Evolutionary conservation across 2,797 vertebrate species (phyloP).

Genomic region (Mycteria americana): DNA sequence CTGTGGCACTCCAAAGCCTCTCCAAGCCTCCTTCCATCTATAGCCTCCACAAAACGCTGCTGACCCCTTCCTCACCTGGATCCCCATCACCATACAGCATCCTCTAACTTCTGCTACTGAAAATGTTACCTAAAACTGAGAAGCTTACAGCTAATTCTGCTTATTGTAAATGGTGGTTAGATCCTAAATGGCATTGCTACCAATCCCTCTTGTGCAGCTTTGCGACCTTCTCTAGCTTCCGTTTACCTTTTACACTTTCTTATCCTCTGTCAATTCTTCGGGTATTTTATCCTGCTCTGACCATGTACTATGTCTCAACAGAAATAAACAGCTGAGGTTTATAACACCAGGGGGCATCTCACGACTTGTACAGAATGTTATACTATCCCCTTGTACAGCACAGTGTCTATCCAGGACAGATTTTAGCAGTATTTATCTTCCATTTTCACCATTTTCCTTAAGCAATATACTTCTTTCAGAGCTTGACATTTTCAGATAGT

Average conservation of each 20-base stretch:
- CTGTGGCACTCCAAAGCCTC: background rate
- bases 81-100: background rate
- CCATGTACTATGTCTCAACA: background rate
- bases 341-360: slow-evolving; percentile 41
- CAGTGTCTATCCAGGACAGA: background rate
- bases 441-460: background rate
- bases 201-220: background rate
- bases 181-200: background rate
- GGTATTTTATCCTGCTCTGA: background rate
- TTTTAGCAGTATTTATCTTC: background rate
- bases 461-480: background rate
- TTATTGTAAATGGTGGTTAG: background rate
- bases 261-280: background rate
- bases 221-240: background rate
- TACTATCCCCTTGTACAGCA: background rate
- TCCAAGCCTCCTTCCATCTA: background rate
- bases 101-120: background rate
- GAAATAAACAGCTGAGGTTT: background rate
- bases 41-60: background rate
- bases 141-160: background rate
- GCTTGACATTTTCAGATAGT: background rate
- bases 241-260: background rate
- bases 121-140: background rate
- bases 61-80: background rate
- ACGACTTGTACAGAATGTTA: background rate